These are phyloP conservation scores for Bufo bufo DNA, from an alignment of 2,113 vertebrate species.

Conservation along the genomic window DNA sequence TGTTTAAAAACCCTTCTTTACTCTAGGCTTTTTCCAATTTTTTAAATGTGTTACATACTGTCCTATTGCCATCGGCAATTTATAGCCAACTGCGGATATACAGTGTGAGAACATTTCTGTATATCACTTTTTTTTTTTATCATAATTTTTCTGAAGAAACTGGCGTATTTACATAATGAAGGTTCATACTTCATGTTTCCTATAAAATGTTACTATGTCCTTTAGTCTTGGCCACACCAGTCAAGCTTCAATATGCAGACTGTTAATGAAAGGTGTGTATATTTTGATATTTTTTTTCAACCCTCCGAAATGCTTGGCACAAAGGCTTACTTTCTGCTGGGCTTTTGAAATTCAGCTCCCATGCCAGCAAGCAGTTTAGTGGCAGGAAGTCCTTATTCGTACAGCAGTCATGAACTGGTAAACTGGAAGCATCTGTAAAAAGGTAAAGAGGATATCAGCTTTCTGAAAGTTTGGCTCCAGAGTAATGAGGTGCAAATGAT, in stretches of 20 bases:
- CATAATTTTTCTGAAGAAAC: neutral
- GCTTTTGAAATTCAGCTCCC: slow-evolving; percentile 80
- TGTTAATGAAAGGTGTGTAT: slow-evolving; percentile 66
- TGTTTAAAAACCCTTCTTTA: too few species aligned
- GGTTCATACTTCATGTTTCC: slow-evolving; percentile 63
- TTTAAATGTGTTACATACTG: too few species aligned
- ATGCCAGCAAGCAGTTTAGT: slow-evolving; percentile 82
- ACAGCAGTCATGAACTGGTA: slow-evolving; percentile 83
- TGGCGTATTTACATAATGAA: slow-evolving; percentile 65
- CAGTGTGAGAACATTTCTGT: neutral
- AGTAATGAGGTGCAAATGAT: slow-evolving; percentile 87
- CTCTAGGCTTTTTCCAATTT: too few species aligned
- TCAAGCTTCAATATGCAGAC: slow-evolving; percentile 26
- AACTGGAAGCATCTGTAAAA: slow-evolving; percentile 88
- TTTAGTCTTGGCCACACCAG: slow-evolving; percentile 63
- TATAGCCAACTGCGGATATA: neutral
- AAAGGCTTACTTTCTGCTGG: slow-evolving; percentile 76
- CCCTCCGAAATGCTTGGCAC: slow-evolving; percentile 67
- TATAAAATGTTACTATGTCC: slow-evolving; percentile 65
- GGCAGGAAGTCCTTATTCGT: slow-evolving; percentile 82
- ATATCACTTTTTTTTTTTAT: neutral
- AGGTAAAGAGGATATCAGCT: slow-evolving; percentile 84
- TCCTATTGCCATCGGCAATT: neutral
- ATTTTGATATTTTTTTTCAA: slow-evolving; percentile 53
- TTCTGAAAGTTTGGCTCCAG: slow-evolving; percentile 78